Conservation (phyloP, 2,797 vertebrate genomes). For the Pantherophis vulpinus region DNA sequence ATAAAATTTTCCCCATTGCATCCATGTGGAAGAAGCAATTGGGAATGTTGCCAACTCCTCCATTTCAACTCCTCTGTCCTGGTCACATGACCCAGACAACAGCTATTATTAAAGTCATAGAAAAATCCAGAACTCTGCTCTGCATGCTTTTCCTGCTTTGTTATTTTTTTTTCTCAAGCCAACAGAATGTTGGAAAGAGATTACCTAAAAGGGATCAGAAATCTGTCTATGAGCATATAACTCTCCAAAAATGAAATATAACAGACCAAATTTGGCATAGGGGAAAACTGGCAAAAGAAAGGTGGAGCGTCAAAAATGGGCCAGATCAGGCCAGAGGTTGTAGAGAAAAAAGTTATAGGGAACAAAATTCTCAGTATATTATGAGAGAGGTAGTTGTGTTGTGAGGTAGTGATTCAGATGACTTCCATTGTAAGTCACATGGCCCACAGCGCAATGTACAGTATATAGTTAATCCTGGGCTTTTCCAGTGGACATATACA, state of each 20-base stretch:
- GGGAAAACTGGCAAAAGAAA: background rate
- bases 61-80: background rate
- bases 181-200: background rate
- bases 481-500: background rate
- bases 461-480: background rate
- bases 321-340: background rate
- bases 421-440: background rate
- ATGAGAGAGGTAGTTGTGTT: background rate
- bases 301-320: background rate
- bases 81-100: background rate
- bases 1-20: background rate
- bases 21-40: background rate
- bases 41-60: background rate
- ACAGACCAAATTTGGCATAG: background rate
- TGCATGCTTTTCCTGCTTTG: background rate
- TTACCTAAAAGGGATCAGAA: background rate
- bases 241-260: background rate
- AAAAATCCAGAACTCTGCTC: background rate
- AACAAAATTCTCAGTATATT: background rate
- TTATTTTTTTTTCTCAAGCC: background rate
- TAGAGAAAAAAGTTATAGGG: background rate
- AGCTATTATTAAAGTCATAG: background rate
- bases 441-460: background rate
- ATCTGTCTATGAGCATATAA: background rate
- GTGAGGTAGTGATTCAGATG: background rate